Conservation (phyloP, 2,888 invertebrate species). For the Ophion ventricosus region DNA sequence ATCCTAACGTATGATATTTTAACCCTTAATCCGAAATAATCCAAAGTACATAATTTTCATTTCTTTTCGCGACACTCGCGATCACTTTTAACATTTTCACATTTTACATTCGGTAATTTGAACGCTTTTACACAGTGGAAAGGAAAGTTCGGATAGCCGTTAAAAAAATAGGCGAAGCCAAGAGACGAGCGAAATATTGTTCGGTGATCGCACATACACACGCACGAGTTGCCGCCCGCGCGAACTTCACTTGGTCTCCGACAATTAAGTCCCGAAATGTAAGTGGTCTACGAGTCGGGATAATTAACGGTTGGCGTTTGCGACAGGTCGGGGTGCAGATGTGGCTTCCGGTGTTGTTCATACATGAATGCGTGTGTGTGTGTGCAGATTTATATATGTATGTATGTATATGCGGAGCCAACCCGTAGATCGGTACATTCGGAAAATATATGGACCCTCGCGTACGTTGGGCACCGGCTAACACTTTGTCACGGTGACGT, state of each 20-base stretch:
- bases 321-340: conserved; percentile 60
- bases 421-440: conserved; percentile 21
- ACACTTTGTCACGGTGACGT: neutral
- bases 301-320: conserved; percentile 62
- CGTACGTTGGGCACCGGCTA: neutral
- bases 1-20: too few species aligned
- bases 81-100: too few species aligned
- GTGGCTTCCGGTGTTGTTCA: conserved; percentile 40
- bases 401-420: neutral
- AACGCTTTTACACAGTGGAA: neutral
- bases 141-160: conserved; percentile 3
- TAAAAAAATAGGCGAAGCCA: neutral
- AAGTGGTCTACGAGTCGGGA: conserved; percentile 43
- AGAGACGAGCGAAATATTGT: neutral
- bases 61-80: too few species aligned
- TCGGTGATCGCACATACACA: neutral
- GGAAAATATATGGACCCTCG: conserved; percentile 44
- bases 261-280: conserved; percentile 63
- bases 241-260: conserved; percentile 49
- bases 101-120: too few species aligned
- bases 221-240: neutral
- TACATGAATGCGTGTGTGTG: neutral
- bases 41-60: too few species aligned
- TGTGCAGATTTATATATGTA: neutral
- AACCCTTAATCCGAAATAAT: too few species aligned